These are phyloP conservation scores for Gadus macrocephalus DNA, from an alignment of 2,113 vertebrate genomes.

Conservation along the genomic window DNA sequence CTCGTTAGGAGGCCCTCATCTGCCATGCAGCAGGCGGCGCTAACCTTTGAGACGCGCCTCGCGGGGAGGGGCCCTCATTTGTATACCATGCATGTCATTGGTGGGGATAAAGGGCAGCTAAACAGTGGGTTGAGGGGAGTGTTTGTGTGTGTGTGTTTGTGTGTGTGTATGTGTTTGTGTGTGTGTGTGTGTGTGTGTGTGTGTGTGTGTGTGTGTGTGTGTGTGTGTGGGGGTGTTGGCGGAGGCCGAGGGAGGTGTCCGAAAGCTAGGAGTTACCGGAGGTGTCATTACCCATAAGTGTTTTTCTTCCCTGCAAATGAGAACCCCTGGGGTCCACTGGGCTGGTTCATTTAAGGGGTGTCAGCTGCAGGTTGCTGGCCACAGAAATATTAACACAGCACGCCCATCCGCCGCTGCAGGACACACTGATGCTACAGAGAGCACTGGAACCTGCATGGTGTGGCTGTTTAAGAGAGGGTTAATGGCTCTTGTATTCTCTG, in stretches of 20 bases:
- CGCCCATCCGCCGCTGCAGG: no score
- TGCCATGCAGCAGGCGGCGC: conserved; percentile 39
- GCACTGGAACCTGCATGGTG: no score
- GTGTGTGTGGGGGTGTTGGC: neutral
- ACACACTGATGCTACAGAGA: no score
- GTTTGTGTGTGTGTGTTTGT: no score
- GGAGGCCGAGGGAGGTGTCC: neutral
- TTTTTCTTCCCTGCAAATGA: conserved; percentile 22
- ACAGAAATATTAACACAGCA: no score
- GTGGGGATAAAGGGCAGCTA: conserved; percentile 42
- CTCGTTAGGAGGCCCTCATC: conserved; percentile 52
- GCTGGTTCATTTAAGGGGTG: conserved; percentile 1
- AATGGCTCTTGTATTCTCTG: no score
- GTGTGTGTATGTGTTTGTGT: no score
- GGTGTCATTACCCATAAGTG: conserved; percentile 29
- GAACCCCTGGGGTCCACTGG: conserved; percentile 7
- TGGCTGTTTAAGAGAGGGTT: no score
- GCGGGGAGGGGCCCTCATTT: conserved; percentile 44
- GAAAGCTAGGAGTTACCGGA: neutral
- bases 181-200: no score
- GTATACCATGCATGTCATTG: conserved; percentile 43
- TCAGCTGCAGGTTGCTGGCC: conserved; percentile 3
- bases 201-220: no score
- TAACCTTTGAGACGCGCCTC: conserved; percentile 51
- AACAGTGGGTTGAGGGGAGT: conserved; percentile 8